These are phyloP conservation scores for Drosophila nikananu DNA, from an alignment of 1,140 invertebrate species.

Conservation along the genomic window DNA sequence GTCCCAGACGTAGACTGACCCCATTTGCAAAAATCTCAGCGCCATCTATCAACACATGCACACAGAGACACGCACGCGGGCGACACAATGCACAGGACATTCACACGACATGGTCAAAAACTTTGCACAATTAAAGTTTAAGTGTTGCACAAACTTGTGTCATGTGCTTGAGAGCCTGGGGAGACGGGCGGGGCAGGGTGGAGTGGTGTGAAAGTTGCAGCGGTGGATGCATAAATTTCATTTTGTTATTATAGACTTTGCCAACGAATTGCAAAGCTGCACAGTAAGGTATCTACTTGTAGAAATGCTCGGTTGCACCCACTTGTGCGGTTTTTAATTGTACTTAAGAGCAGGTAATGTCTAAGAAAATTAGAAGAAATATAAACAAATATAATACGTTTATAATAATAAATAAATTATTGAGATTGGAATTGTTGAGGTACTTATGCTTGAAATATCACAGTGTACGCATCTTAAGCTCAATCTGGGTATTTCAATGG, in stretches of 20 bases:
- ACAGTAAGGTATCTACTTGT: background rate
- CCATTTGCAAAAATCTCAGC: slow-evolving; percentile 73
- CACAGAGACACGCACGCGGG: slow-evolving; percentile 19
- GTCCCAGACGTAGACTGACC: slow-evolving; percentile 72
- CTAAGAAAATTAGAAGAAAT: background rate
- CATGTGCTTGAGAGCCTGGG: slow-evolving; percentile 43
- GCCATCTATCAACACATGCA: slow-evolving; percentile 73
- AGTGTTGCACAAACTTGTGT: slow-evolving; percentile 79
- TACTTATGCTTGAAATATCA: background rate
- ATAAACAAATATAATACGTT: background rate
- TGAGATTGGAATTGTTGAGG: too few species aligned
- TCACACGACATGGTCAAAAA: slow-evolving; percentile 75
- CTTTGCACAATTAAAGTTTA: slow-evolving; percentile 83
- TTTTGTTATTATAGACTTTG: slow-evolving; percentile 74
- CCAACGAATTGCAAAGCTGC: slow-evolving; percentile 19
- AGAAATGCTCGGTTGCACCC: background rate
- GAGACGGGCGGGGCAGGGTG: slow-evolving; percentile 4
- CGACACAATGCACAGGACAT: slow-evolving; percentile 59
- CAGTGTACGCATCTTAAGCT: background rate
- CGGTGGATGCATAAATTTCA: slow-evolving; percentile 69
- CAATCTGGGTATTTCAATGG: background rate
- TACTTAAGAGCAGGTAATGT: too few species aligned
- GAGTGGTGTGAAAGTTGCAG: slow-evolving; percentile 9
- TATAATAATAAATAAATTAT: background rate
- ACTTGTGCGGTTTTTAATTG: background rate